phyloP scores from a whole-genome alignment of 2,888 invertebrate genomes.

The Omphaloscelis lunosa region DNA sequence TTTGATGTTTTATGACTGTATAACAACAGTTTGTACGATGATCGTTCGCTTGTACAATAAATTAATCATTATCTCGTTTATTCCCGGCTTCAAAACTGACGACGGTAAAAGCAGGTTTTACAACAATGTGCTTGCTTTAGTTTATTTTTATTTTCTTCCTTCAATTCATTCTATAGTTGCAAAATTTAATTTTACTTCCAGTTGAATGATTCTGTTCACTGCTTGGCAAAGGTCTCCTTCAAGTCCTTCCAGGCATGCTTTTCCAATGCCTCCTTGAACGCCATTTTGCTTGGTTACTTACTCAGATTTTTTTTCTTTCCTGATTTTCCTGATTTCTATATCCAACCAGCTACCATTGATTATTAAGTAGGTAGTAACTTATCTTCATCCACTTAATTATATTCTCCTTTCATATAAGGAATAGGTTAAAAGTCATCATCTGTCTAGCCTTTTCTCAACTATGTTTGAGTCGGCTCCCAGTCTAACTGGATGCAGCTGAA shows the following conservation, averaged over 20 bases:
- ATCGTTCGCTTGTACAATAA: constrained; percentile 45
- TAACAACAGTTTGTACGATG: constrained; percentile 1
- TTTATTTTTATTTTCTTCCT: not conserved
- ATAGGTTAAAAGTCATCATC: not conserved
- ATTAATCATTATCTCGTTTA: constrained; percentile 43
- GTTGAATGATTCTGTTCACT: not conserved
- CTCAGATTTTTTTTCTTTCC: no score
- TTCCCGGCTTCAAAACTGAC: constrained; percentile 9
- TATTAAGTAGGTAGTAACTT: no score
- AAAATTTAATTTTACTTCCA: not conserved
- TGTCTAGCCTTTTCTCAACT: no score
- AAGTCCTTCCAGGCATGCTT: not conserved
- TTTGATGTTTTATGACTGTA: constrained; percentile 12
- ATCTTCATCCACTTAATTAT: no score
- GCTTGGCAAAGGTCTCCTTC: not conserved
- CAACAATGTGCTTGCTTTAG: not conserved
- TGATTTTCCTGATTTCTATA: no score
- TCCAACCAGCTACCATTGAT: no score
- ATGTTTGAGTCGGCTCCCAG: not conserved
- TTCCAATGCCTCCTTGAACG: not conserved
- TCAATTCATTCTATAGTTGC: no score
- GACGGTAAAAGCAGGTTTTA: not conserved
- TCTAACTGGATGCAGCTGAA: not conserved
- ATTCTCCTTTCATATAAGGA: no score
- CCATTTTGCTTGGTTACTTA: no score